These are phyloP conservation scores for Campylorhamphus procurvoides DNA, from an alignment of 2,113 vertebrate species.

Conservation along the genomic window DNA sequence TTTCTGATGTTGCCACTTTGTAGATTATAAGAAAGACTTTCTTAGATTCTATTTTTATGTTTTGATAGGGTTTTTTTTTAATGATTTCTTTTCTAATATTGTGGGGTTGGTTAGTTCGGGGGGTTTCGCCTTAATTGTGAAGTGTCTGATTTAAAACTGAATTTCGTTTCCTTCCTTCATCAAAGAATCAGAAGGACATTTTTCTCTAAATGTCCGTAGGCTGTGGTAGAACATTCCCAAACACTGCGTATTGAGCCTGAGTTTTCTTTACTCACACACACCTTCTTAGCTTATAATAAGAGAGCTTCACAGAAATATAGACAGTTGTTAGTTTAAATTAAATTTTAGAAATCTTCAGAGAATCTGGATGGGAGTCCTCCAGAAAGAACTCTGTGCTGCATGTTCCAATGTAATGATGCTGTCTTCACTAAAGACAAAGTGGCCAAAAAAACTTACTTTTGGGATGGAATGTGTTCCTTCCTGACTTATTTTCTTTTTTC, in stretches of 20 bases:
- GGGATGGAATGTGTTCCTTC: neutral
- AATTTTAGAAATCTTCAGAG: neutral
- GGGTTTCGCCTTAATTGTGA: neutral
- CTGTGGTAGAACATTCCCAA: neutral
- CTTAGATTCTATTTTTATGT: neutral
- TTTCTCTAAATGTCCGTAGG: neutral
- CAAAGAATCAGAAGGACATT: neutral
- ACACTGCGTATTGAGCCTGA: neutral
- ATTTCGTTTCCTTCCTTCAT: neutral
- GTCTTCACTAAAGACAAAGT: neutral
- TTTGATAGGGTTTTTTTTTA: neutral
- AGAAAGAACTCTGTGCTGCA: neutral
- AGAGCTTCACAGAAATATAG: neutral
- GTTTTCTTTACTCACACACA: neutral
- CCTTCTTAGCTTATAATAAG: neutral
- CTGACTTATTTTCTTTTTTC: neutral
- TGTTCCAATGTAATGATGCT: neutral
- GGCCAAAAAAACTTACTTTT: neutral
- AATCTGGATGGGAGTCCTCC: neutral
- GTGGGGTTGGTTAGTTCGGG: neutral
- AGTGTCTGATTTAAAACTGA: neutral
- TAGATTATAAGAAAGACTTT: neutral
- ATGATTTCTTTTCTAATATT: neutral
- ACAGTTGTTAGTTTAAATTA: neutral
- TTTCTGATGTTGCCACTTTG: neutral